Base-by-base conservation (phyloP, 2,113 vertebrate species). In the Elaphurus davidianus region DNA sequence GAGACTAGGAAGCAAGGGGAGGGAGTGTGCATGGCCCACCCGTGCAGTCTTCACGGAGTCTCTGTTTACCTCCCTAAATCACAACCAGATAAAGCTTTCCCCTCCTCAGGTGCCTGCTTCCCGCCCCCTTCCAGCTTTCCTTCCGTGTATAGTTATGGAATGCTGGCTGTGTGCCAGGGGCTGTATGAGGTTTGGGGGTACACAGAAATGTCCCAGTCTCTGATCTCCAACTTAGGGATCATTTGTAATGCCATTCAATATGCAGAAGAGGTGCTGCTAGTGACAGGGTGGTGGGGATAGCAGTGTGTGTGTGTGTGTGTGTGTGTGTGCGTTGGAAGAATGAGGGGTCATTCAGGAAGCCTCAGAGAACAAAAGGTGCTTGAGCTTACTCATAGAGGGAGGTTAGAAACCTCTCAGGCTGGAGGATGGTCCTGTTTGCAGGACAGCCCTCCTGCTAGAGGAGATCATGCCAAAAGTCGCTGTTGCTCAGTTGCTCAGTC, bases 1-100 rank as follows among this genome's bases (percentile, higher is more conserved):
- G 23, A 55, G 14, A 15, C 10, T 10, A 67, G 43, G 43, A 59
- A 50, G 30, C 28, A 11, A 50, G 19, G 6, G 23, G 33, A 33
- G 19, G 6, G n/a, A 47, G 47, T 14, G 47, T 6, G 8, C 21
- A 13, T 1, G 1, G 11, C 1, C n/a, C 6, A 7, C 25, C 8
- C 3, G 1, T 3, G n/a, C 14, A 4, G 9, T 19, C 57, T 71
- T 8, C 64, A 13, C 2, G 0, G 33, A 55, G 17, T 17, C 33
- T 54, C 76, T 33, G 40, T 25, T 60, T 40, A 15, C 8, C 55
- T 15, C 81, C 14, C 16, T 40, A 2, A 60, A 2, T 52, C 28
- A 17, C 40, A 30, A 17, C 40, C 27, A 52, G 52, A 71, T 17
- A 45, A 79, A 52, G 2, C 40, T 45, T 13, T 13, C 1, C 12